A percentile compares a stretch with the other conserved stretches of the same genome.
These are phyloP conservation scores for Laothoe populi DNA, from an alignment of 2,888 invertebrate species.

Conservation along the genomic window DNA sequence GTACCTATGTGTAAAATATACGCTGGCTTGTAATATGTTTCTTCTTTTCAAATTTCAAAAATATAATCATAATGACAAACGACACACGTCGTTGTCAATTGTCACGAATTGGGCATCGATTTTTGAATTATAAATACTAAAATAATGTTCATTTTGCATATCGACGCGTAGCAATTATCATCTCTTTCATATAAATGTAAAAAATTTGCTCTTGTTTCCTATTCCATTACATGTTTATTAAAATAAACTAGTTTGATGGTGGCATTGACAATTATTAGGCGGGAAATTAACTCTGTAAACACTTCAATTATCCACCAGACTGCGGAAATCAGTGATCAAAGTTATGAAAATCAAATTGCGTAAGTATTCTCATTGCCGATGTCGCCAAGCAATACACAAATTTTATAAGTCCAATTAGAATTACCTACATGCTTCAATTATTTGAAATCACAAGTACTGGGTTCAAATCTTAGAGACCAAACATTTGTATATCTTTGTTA, in stretches of 20 bases:
- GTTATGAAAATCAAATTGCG: slow-evolving; percentile 84
- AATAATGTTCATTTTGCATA: slow-evolving; percentile 53
- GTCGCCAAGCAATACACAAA: background rate
- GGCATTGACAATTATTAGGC: slow-evolving; percentile 60
- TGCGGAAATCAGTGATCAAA: slow-evolving; percentile 80
- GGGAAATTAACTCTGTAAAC: slow-evolving; percentile 56
- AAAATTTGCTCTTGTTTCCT: background rate
- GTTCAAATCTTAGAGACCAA: too few species aligned
- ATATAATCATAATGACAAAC: slow-evolving; percentile 68
- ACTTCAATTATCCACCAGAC: slow-evolving; percentile 71
- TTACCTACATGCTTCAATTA: too few species aligned
- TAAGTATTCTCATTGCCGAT: slow-evolving; percentile 54
- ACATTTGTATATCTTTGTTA: too few species aligned
- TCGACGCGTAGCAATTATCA: slow-evolving; percentile 39
- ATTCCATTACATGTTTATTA: background rate
- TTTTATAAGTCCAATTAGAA: too few species aligned
- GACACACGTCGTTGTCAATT: slow-evolving; percentile 76
- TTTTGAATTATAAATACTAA: slow-evolving; percentile 66
- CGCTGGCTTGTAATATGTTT: slow-evolving; percentile 18
- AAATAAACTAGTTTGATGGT: slow-evolving; percentile 2
- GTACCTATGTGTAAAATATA: background rate
- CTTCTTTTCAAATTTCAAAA: slow-evolving; percentile 70
- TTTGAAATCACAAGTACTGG: too few species aligned
- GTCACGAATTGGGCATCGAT: slow-evolving; percentile 72
- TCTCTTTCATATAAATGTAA: background rate